Conservation (phyloP, 1,140 invertebrate genomes). For the Trichonephila inaurata region DNA sequence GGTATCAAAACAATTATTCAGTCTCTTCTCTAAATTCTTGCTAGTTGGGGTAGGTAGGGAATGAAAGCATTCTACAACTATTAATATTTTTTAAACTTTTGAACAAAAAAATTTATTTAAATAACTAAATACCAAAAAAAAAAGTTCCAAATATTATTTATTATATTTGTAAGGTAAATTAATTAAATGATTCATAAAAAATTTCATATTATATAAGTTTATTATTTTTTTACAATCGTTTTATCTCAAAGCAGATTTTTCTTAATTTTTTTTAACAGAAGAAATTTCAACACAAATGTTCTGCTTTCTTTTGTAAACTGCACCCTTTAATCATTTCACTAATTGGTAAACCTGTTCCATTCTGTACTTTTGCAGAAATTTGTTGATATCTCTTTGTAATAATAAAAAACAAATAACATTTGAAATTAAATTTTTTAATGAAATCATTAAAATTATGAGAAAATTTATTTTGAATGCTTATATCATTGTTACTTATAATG, state of each 20-base stretch:
- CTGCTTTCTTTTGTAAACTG: not conserved
- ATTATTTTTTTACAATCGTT: too few species aligned
- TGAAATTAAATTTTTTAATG: too few species aligned
- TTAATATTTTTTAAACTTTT: not conserved
- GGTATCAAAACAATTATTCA: not conserved
- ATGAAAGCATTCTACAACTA: not conserved
- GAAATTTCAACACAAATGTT: conserved; percentile 54
- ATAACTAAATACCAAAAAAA: not conserved
- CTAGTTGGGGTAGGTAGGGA: not conserved
- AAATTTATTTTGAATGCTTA: too few species aligned
- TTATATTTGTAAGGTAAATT: not conserved
- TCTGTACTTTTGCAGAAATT: conserved; percentile 17
- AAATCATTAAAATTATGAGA: too few species aligned
- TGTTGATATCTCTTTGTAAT: not conserved
- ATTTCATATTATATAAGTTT: too few species aligned
- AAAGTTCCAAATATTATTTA: not conserved
- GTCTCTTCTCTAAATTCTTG: not conserved
- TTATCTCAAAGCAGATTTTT: too few species aligned
- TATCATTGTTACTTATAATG: too few species aligned
- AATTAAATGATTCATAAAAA: not conserved
- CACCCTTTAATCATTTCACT: conserved; percentile 33
- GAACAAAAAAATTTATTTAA: not conserved
- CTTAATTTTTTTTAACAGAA: too few species aligned
- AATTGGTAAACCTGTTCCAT: conserved; percentile 44
- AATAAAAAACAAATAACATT: not conserved